Base-by-base conservation (phyloP, 2,113 vertebrate genomes). In the Oxygymnocypris stewartii region DNA sequence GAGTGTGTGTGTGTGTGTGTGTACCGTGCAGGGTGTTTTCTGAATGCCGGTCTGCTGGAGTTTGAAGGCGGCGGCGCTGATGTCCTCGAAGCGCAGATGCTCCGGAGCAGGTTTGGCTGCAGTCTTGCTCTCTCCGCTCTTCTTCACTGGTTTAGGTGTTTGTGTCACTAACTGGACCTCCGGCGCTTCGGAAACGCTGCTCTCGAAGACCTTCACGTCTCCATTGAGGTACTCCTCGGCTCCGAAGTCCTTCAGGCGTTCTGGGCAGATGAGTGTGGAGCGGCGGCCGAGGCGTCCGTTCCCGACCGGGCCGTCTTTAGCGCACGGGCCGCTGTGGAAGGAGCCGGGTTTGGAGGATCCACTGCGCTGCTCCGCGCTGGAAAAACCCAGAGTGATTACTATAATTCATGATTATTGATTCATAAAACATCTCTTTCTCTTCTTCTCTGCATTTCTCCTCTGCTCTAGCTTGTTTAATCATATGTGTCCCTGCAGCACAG, bases 1-100 rank as follows among this genome's bases (percentile, higher is more conserved):
- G 28, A 16, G 28, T 31, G 28, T 1, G 28, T 31, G 28, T 31
- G 28, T 31, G 49, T 16, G 14, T 2, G 54, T 23, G 54, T 31
- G 28, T 54, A 98, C 96, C 92, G 94, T 97, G 91, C 97, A 97
- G 10, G 96, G 96, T 0, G 97, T 97, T 93, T 96, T 96, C 94
- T 96, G 96, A 20, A 97, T 89, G 75, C 89, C 94, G 0, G 90
- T 86, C 88, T 97, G 96, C 87, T 97, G 96, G 90, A 97, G 97
- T 93, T 95, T 96, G 91, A 96, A 96, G 85, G 96, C 96, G 0
- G 97, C 97, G 1, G 95, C 95, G 54, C 95, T 97, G 91, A 97
- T 97, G 87, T 97, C 96, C 91, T 98, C 96, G 82, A 97, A 97
- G 82, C 93, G 93, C 87, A 97, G 94, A 83, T 92, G 94, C 51